These are phyloP conservation scores for Trichechus manatus DNA, from an alignment of 2,113 vertebrate species.

Conservation along the genomic window DNA sequence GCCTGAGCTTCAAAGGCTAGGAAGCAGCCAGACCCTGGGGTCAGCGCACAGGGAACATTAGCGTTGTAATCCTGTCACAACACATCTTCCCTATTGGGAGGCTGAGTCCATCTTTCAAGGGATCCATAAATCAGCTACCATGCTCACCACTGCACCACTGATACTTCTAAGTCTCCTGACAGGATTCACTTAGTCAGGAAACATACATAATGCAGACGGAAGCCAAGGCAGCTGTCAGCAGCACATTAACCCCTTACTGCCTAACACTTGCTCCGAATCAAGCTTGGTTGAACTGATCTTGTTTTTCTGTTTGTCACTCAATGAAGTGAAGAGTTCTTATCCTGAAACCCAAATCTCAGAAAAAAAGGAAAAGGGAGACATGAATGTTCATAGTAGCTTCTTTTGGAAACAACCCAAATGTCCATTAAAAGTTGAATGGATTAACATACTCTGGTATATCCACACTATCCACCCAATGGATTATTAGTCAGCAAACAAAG, in stretches of 20 bases:
- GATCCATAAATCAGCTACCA: conserved; percentile 29
- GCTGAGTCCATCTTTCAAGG: conserved; percentile 36
- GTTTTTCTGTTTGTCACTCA: conserved; percentile 40
- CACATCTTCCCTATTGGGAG: not conserved
- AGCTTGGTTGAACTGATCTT: not conserved
- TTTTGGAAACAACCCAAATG: conserved; percentile 6
- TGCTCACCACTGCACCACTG: not conserved
- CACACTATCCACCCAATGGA: not conserved
- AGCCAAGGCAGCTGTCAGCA: conserved; percentile 26
- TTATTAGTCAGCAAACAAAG: conserved; percentile 10
- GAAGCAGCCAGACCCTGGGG: not conserved
- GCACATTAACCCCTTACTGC: not conserved
- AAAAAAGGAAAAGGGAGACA: not conserved
- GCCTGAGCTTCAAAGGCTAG: conserved; percentile 37
- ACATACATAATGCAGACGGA: not conserved
- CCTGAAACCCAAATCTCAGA: not conserved
- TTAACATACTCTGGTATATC: not conserved
- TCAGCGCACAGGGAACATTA: not conserved
- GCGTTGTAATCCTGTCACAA: not conserved
- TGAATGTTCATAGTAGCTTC: not conserved
- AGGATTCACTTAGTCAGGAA: conserved; percentile 57
- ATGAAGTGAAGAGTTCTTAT: not conserved
- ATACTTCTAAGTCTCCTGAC: conserved; percentile 17
- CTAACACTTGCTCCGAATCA: not conserved
- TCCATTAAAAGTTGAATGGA: not conserved